Conservation (phyloP, 2,113 vertebrate genomes). For the Hippoglossus stenolepis region DNA sequence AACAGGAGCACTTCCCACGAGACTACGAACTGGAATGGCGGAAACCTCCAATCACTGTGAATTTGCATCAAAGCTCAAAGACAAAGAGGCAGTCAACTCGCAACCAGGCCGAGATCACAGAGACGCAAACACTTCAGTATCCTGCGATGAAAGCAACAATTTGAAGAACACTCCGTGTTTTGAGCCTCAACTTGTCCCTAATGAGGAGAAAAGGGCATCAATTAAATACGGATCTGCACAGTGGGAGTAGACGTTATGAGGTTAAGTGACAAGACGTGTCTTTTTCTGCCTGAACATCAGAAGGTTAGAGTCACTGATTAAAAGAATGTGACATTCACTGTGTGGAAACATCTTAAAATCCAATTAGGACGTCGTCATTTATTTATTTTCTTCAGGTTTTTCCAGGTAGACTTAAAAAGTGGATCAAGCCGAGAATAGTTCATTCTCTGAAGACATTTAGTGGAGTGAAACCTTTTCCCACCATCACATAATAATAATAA, state of each 20-base stretch:
- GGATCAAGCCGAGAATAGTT: not conserved
- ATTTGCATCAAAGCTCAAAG: slow-evolving; percentile 87
- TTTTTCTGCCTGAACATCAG: slow-evolving; percentile 19
- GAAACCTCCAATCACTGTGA: slow-evolving; percentile 64
- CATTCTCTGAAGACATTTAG: not conserved
- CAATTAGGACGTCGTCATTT: slow-evolving; percentile 25
- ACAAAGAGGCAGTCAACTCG: slow-evolving; percentile 81
- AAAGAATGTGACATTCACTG: slow-evolving; percentile 3
- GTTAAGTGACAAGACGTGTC: slow-evolving; percentile 4
- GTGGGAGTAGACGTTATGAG: slow-evolving; percentile 26
- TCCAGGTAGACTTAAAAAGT: not conserved
- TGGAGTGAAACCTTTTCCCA: no score
- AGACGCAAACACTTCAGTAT: slow-evolving; percentile 73
- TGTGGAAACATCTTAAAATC: not conserved
- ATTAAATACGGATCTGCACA: slow-evolving; percentile 83
- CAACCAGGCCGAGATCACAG: slow-evolving; percentile 84
- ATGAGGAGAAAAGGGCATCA: slow-evolving; percentile 77
- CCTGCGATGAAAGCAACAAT: slow-evolving; percentile 84
- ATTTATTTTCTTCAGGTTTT: not conserved
- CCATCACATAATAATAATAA: no score
- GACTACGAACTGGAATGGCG: slow-evolving; percentile 41
- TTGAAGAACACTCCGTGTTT: slow-evolving; percentile 85
- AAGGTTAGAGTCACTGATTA: slow-evolving; percentile 29
- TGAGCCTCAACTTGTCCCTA: slow-evolving; percentile 80
- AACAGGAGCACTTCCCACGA: slow-evolving; percentile 51